Evolutionary conservation across 2,113 vertebrate genomes (phyloP), one percentile per base, ranked within the genome.

Genomic region (Diadophis punctatus): DNA sequence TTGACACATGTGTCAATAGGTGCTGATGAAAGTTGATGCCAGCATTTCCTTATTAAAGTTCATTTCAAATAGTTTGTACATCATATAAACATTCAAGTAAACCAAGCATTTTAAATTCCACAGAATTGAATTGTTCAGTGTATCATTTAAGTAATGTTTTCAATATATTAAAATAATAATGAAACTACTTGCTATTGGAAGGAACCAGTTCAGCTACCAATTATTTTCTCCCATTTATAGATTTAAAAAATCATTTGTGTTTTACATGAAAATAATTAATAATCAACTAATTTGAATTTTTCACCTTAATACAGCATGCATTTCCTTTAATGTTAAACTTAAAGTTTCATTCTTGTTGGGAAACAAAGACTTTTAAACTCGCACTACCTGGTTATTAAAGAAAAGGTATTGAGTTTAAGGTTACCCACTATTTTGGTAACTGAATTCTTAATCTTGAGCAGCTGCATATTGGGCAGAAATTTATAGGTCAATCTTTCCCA

Each of bases 71-170:
- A 96, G 95, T 89, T 95, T 96, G 96, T 97, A 97, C 96, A 96
- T 96, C 96, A 97, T 96, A 97, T 95, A 95, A 96, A 96, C 96
- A 97, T 97, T 97, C 96, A 97, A 97, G 95, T 97, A 97, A 96
- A 95, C 95, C 95, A 96, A 93, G 39, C n/a, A 43, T 89, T 95
- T 96, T 93, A 92, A 96, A 95, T 94, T 97, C 94, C 3, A 95
- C 95, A 93, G 94, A 96, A 91, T 3, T 93, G 94, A 95, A 95
- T 96, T 91, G 95, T 97, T 96, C 96, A 97, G 96, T 97, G 97
- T 96, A 95, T 96, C 93, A 93, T 39, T 93, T 94, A 94, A 94
- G 96, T 95, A 96, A 96, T 95, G 93, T 55, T 96, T 90, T 86
- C 89, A 94, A 95, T 95, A 91, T 92, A 95, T 96, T 97, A 97